These are phyloP conservation scores for Florisuga fusca DNA, from an alignment of 2,797 vertebrate species.

Conservation along the genomic window DNA sequence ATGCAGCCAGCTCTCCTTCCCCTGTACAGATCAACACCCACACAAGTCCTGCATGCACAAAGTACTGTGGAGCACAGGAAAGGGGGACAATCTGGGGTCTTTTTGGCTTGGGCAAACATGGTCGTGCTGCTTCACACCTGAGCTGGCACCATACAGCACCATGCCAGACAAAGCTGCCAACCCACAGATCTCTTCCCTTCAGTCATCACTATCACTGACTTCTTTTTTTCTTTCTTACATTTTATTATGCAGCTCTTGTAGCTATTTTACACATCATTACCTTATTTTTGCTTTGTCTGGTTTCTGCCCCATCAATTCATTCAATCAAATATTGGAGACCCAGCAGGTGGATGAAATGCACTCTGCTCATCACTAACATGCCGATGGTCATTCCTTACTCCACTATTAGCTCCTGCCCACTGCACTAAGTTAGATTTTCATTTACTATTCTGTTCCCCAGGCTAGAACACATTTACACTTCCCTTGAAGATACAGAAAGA, in stretches of 20 bases:
- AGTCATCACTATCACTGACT: not conserved
- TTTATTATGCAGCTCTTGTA: not conserved
- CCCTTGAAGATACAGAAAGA: slow-evolving; percentile 10
- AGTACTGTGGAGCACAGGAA: not conserved
- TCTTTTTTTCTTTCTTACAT: not conserved
- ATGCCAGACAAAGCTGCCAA: not conserved
- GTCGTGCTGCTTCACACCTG: not conserved
- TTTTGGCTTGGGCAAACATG: not conserved
- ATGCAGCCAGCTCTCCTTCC: not conserved
- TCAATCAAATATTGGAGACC: not conserved
- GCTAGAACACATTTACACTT: not conserved
- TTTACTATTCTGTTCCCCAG: not conserved
- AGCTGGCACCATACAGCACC: not conserved
- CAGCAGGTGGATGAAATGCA: not conserved
- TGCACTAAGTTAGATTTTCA: not conserved
- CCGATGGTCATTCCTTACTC: not conserved
- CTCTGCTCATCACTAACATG: fast-evolving
- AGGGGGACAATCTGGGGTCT: fast-evolving
- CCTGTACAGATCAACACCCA: not conserved
- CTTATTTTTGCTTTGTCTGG: not conserved
- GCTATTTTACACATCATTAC: not conserved
- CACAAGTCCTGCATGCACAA: not conserved
- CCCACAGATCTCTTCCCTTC: not conserved
- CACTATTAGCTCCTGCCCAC: not conserved
- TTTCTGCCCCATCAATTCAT: not conserved